Evolutionary conservation across 30 jellyfish, hydroid and myxozoan genomes (phyloP).

Genomic region (Turritopsis dohrnii): DNA sequence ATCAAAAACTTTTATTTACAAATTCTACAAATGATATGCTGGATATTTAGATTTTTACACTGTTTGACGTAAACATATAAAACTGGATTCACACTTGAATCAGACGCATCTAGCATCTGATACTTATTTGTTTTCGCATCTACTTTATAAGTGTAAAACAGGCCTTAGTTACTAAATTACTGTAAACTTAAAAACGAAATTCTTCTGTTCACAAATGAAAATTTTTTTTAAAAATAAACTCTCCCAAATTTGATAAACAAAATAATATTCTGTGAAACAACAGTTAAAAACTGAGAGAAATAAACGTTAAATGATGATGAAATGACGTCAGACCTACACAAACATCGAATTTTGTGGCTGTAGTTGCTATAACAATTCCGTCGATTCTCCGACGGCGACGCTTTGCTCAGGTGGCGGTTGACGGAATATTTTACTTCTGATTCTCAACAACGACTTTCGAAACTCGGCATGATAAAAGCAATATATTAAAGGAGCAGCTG

Average conservation of each 20-base stretch:
- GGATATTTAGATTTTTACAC: background rate
- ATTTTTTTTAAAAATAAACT: no score
- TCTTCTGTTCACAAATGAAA: background rate
- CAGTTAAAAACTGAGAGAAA: background rate
- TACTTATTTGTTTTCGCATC: no score
- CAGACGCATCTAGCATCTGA: no score
- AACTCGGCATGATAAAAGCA: constrained; percentile 50
- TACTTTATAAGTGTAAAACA: no score
- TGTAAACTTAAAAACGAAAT: background rate
- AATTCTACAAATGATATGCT: background rate
- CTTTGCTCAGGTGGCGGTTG: background rate
- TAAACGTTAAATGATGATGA: background rate
- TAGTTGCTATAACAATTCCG: background rate
- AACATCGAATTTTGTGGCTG: background rate
- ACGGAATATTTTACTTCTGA: constrained; percentile 13
- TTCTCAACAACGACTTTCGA: constrained; percentile 27
- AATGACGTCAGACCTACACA: background rate
- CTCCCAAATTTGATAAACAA: background rate
- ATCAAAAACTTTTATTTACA: background rate
- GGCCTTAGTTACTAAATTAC: no score
- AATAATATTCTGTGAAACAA: no score
- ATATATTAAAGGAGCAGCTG: constrained; percentile 69
- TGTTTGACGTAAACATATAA: background rate
- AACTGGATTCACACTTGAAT: no score
- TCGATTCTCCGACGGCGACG: background rate